These are phyloP conservation scores for Salminus brasiliensis DNA, from an alignment of 2,113 vertebrate species.

Conservation along the genomic window DNA sequence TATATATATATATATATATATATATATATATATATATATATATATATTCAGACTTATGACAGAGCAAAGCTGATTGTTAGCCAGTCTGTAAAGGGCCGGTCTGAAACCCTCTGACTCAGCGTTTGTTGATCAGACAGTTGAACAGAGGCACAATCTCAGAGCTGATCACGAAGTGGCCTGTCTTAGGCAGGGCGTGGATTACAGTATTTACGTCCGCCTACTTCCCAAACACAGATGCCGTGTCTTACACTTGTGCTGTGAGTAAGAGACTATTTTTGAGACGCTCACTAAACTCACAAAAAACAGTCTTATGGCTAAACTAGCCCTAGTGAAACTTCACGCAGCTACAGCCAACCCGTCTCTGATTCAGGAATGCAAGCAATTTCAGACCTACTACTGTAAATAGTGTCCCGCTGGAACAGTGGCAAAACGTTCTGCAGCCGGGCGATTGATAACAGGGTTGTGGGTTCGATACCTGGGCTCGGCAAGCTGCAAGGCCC, in stretches of 20 bases:
- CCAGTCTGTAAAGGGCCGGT: not conserved
- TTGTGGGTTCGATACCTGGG: no score
- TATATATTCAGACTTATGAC: not conserved
- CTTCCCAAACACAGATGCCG: conserved; percentile 3
- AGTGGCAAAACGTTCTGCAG: no score
- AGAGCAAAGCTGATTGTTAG: not conserved
- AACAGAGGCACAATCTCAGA: not conserved
- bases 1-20: no score
- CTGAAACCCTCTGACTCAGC: no score
- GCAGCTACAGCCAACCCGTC: no score
- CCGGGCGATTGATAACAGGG: no score
- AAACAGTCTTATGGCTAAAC: not conserved
- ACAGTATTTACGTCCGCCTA: not conserved
- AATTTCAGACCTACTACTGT: no score
- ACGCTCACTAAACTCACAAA: not conserved
- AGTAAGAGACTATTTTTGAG: conserved; percentile 15
- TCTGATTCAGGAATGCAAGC: no score
- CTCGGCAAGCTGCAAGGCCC: no score
- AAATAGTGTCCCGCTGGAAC: no score
- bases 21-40: no score
- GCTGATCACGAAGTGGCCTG: not conserved
- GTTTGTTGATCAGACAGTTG: not conserved
- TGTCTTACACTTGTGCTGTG: not conserved
- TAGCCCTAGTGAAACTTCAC: not conserved
- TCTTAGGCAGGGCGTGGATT: not conserved